Conservation (phyloP, 2,888 invertebrate genomes). For the Parnassius mnemosyne region DNA sequence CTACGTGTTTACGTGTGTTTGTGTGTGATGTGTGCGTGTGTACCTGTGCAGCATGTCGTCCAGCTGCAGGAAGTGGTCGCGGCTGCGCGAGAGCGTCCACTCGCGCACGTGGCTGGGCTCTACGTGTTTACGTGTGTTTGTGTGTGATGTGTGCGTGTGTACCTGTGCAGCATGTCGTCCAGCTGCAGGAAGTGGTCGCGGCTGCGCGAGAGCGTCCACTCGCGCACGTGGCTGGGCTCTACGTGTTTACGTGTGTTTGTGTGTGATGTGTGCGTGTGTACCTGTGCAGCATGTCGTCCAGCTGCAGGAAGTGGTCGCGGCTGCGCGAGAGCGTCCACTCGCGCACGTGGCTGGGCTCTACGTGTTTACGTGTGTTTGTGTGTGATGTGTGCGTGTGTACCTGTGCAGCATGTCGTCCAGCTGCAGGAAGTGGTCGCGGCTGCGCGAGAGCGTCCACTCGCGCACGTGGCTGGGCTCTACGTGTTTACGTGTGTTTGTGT, state of each 20-base stretch:
- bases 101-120: slow-evolving; percentile 80
- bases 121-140: too few species aligned
- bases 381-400: slow-evolving; percentile 33
- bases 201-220: slow-evolving; percentile 92
- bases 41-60: slow-evolving; percentile 95
- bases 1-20: too few species aligned
- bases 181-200: slow-evolving; percentile 93
- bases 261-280: slow-evolving; percentile 29
- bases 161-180: slow-evolving; percentile 95
- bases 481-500: too few species aligned
- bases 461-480: slow-evolving; percentile 78
- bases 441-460: slow-evolving; percentile 92
- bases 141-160: too few species aligned
- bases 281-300: slow-evolving; percentile 96
- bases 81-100: slow-evolving; percentile 92
- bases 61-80: slow-evolving; percentile 92
- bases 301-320: slow-evolving; percentile 91
- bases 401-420: slow-evolving; percentile 96
- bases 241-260: too few species aligned
- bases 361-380: too few species aligned
- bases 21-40: too few species aligned
- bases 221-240: slow-evolving; percentile 79
- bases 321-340: slow-evolving; percentile 93
- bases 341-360: slow-evolving; percentile 77
- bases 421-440: slow-evolving; percentile 91